Evolutionary conservation across 2,888 invertebrate genomes (phyloP).

Genomic region (Drosophila nr. perissopoda): DNA sequence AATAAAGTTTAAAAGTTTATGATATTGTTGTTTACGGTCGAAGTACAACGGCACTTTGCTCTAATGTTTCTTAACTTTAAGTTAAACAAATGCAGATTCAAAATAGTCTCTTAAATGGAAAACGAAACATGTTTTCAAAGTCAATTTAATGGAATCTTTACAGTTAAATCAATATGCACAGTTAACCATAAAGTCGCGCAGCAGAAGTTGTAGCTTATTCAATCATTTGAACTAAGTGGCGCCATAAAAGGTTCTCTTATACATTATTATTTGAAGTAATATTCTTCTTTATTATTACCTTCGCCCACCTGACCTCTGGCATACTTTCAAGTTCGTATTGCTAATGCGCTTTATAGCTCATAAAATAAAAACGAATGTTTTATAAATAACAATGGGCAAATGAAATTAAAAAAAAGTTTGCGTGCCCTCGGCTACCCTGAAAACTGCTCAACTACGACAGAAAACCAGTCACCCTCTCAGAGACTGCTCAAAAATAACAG

Average conservation of each 20-base stretch:
- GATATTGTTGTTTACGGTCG: not conserved
- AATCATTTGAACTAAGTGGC: constrained; percentile 35
- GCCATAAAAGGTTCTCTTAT: constrained; percentile 11
- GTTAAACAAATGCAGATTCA: not conserved
- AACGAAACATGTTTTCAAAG: not conserved
- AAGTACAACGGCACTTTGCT: not conserved
- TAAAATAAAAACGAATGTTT: constrained; percentile 74
- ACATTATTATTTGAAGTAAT: constrained; percentile 17
- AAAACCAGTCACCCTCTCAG: constrained; percentile 43
- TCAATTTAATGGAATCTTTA: not conserved
- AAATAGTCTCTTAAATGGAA: not conserved
- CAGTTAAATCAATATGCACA: constrained; percentile 5
- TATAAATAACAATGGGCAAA: constrained; percentile 72
- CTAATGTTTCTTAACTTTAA: not conserved
- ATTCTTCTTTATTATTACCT: constrained; percentile 9
- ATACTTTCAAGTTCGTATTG: constrained; percentile 22
- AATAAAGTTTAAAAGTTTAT: not conserved
- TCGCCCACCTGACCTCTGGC: constrained; percentile 20
- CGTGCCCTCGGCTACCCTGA: constrained; percentile 12
- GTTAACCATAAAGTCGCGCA: constrained; percentile 13
- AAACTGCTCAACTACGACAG: constrained; percentile 26
- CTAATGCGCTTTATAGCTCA: constrained; percentile 57
- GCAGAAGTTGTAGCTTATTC: constrained; percentile 21
- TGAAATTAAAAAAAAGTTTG: constrained; percentile 62
- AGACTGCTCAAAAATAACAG: constrained; percentile 48